Base-by-base conservation (phyloP, 2,888 invertebrate species). In the Drosophila hamatofila region DNA sequence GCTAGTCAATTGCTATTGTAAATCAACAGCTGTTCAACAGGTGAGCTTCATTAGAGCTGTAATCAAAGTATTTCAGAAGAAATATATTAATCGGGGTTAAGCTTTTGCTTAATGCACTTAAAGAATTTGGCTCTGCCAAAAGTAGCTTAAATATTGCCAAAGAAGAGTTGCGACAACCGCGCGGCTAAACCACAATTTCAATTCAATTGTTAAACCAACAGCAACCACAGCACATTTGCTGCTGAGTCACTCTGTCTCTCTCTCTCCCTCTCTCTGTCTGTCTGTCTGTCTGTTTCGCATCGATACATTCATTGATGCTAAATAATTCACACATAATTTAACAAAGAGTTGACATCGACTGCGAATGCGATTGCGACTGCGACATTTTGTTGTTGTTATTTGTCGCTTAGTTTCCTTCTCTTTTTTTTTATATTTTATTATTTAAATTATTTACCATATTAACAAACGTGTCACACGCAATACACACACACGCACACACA, bases 301-400 rank as follows among this genome's bases (percentile, higher is more conserved):
- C 75, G 62, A 78, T 78, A 64, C 68, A 62, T 74, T 54, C 55
- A 72, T 67, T 68, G 75, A 62, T 57, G 65, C 61, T 84, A 76
- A 83, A 81, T 81, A 84, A 80, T 83, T 84, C 78, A 84, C 80
- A 84, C 82, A 82, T 81, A 81, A 83, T 83, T 83, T 83, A 81
- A 80, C 80, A 80, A 71, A 75, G 74, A 83, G 71, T 80, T 84
- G 73, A 75, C 80, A 77, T 59, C 68, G 58, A 80, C 55, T 67
- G 42, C 30, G 46, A 60, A 3, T 54, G 54, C 55, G 30, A 58
- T 39, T 41, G 42, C 14, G 54, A 52, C 27, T 46, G 30, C 48
- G 27, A 41, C 56, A 60, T 67, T 77, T 75, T 75, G 80, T 69
- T 79, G 67, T 57, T 70, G 63, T 62, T 71, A 51, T 63, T 67